phyloP scores from a whole-genome alignment of 2,888 invertebrate species.

The Agriopis leucophaearia region DNA sequence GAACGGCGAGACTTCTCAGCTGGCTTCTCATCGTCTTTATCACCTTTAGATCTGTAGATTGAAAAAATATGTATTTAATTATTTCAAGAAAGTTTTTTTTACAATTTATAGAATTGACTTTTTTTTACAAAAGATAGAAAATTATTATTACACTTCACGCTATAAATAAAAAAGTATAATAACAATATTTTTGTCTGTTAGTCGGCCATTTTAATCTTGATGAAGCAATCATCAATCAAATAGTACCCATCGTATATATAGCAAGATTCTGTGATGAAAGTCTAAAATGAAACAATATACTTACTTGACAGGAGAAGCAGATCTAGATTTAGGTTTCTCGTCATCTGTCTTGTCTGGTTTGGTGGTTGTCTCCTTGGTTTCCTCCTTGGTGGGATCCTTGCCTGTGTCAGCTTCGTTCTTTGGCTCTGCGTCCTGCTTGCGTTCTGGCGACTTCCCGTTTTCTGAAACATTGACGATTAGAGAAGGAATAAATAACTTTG shows the following conservation, averaged over 20 bases:
- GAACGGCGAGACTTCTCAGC: constrained; percentile 71
- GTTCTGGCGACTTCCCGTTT: constrained; percentile 81
- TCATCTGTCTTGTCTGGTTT: constrained; percentile 67
- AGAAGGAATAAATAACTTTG: no score
- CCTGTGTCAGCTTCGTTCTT: constrained; percentile 62
- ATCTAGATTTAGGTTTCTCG: constrained; percentile 72
- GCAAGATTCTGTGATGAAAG: background rate
- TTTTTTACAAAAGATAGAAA: no score
- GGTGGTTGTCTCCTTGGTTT: constrained; percentile 63
- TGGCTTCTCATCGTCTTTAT: constrained; percentile 69
- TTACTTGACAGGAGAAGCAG: constrained; percentile 78
- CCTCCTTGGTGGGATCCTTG: constrained; percentile 68
- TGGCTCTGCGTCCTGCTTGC: constrained; percentile 69
- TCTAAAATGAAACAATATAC: constrained; percentile 30
- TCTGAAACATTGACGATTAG: constrained; percentile 54
- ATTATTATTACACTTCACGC: no score
- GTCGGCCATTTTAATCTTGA: no score
- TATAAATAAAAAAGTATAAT: no score
- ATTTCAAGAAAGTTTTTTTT: no score
- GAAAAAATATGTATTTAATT: background rate
- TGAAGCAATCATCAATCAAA: no score
- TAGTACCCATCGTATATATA: no score
- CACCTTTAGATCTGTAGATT: constrained; percentile 58
- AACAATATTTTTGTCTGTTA: no score
- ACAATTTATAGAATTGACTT: no score